phyloP scores from a whole-genome alignment of 2,113 vertebrate genomes.

The Leuciscus idus region DNA sequence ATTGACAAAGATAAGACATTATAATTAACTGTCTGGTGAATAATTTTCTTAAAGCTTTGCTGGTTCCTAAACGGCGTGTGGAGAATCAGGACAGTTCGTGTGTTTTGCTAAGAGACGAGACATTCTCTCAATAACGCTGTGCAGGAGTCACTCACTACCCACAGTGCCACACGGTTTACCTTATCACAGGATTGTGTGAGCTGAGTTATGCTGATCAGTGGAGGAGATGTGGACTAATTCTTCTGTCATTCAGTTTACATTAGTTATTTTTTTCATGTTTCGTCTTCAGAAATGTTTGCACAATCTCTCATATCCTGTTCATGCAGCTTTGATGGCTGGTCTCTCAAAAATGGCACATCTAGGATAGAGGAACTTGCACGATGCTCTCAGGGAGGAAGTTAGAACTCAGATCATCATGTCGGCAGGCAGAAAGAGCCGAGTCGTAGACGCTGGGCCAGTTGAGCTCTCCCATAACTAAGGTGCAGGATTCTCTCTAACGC shows the following conservation, averaged over 20 bases:
- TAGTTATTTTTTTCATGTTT: not conserved
- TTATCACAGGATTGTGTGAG: not conserved
- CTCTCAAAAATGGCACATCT: slow-evolving; percentile 1
- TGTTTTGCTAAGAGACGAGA: slow-evolving; percentile 77
- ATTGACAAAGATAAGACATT: not conserved
- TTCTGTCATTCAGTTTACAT: slow-evolving; percentile 51
- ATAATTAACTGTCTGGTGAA: slow-evolving; percentile 21
- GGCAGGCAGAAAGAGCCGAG: slow-evolving; percentile 19
- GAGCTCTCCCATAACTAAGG: slow-evolving; percentile 32
- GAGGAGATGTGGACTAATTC: slow-evolving; percentile 20
- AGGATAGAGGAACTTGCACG: slow-evolving; percentile 12
- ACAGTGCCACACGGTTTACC: slow-evolving; percentile 8
- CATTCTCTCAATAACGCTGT: slow-evolving; percentile 70
- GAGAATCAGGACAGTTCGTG: slow-evolving; percentile 76
- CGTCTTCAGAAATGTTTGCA: slow-evolving; percentile 52
- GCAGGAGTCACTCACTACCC: slow-evolving; percentile 28
- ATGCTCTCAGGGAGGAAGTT: slow-evolving; percentile 43
- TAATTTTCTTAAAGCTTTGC: slow-evolving; percentile 68
- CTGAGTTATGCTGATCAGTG: not conserved
- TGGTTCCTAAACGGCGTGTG: slow-evolving; percentile 72
- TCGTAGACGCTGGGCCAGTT: slow-evolving; percentile 9
- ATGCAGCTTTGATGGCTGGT: slow-evolving; percentile 28
- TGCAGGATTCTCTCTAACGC: not conserved
- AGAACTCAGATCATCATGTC: slow-evolving; percentile 20
- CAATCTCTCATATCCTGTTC: slow-evolving; percentile 36